Evolutionary conservation across 2,888 invertebrate genomes (phyloP).

Genomic region (Epinotia nisella): DNA sequence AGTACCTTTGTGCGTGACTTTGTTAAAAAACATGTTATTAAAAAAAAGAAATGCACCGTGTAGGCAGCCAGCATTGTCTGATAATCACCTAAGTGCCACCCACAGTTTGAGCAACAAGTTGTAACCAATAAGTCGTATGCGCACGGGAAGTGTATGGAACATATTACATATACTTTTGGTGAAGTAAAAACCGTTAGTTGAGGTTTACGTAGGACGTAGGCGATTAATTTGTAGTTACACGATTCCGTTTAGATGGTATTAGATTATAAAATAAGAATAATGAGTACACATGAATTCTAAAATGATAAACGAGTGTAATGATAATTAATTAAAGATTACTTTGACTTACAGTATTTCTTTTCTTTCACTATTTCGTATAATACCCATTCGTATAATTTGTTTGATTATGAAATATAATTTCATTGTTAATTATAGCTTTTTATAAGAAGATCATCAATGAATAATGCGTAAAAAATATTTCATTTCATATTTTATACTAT

Average conservation of each 20-base stretch:
- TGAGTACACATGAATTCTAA: background rate
- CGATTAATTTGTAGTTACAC: constrained; percentile 12
- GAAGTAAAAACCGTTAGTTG: constrained; percentile 22
- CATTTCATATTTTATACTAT: too few relatives aligned
- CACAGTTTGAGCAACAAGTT: background rate
- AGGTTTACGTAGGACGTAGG: constrained; percentile 35
- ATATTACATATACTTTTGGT: background rate
- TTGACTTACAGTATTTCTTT: background rate
- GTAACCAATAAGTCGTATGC: background rate
- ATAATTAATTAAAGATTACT: background rate
- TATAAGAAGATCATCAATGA: too few relatives aligned
- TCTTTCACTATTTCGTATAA: too few relatives aligned
- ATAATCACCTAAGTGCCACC: constrained; percentile 40
- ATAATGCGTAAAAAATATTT: too few relatives aligned
- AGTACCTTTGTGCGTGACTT: constrained; percentile 14
- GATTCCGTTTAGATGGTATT: constrained; percentile 13
- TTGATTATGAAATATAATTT: too few relatives aligned
- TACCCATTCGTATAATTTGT: too few relatives aligned
- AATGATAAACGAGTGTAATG: background rate
- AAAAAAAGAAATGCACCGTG: constrained; percentile 34
- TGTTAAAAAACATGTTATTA: constrained; percentile 37
- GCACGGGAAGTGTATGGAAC: background rate
- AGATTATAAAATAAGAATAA: constrained; percentile 2
- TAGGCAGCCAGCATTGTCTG: constrained; percentile 38
- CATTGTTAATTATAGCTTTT: too few relatives aligned